Conservation (phyloP, 2,888 invertebrate species). For the Drepanosiphum platanoidis region DNA sequence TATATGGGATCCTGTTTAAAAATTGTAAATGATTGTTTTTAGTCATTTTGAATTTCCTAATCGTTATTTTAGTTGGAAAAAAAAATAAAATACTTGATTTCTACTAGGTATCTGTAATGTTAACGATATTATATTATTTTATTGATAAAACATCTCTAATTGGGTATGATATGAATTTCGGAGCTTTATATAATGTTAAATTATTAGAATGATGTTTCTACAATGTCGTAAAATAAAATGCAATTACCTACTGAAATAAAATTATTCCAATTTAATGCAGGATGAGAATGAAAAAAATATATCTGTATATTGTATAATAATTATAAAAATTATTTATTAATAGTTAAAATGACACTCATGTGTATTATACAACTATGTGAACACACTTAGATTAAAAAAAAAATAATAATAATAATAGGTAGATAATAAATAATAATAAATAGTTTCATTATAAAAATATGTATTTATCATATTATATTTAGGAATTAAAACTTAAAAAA, state of each 20-base stretch:
- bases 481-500: conserved; percentile 10
- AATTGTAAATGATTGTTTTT: neutral
- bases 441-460: conserved; percentile 1
- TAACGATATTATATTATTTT: neutral
- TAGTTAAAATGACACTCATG: conserved; percentile 28
- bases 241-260: neutral
- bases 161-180: neutral
- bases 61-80: neutral
- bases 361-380: conserved; percentile 28
- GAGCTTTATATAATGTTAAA: neutral
- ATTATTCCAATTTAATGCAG: neutral
- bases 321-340: conserved; percentile 43
- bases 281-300: conserved; percentile 12
- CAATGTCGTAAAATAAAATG: neutral
- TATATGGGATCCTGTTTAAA: conserved; percentile 8
- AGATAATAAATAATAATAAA: conserved; percentile 11
- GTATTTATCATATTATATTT: neutral
- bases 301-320: conserved; percentile 21
- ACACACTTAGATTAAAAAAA: conserved; percentile 23
- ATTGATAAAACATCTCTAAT: neutral
- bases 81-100: too few relatives aligned
- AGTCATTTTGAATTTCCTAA: neutral
- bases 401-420: conserved; percentile 7
- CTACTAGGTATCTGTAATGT: neutral
- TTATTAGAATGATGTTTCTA: neutral